Conservation (phyloP, 2,113 vertebrate genomes). For the Excalfactoria chinensis region DNA sequence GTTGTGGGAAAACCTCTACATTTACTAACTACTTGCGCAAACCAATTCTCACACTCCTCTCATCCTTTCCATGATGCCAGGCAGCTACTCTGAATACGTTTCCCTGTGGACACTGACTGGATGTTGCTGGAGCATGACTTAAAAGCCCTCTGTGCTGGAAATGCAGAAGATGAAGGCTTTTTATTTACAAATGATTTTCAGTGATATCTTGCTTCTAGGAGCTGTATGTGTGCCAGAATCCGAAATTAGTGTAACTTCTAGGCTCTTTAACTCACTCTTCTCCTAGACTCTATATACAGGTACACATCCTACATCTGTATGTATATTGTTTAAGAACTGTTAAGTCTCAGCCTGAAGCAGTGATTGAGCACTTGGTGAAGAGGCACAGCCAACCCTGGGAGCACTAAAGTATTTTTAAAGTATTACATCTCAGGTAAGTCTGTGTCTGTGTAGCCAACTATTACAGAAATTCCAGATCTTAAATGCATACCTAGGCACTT, state of each 20-base stretch:
- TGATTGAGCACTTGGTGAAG: no score
- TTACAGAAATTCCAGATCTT: neutral
- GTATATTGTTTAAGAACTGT: no score
- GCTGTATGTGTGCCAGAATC: neutral
- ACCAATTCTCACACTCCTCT: neutral
- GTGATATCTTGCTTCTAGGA: neutral
- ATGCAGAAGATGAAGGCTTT: neutral
- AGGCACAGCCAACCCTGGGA: no score
- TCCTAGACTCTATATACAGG: neutral
- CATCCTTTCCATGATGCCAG: fast-evolving
- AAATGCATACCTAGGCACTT: neutral
- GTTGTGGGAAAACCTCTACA: neutral
- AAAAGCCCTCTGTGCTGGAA: neutral
- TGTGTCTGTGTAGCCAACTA: neutral
- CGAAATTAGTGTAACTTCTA: neutral
- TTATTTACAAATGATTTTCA: neutral
- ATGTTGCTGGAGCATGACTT: neutral
- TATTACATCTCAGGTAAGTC: neutral
- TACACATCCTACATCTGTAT: no score
- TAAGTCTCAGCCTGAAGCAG: no score
- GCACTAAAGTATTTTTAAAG: no score
- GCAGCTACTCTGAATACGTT: fast-evolving
- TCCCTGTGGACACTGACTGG: fast-evolving
- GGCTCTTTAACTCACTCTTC: neutral
- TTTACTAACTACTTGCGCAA: neutral